Conservation (phyloP, 2,888 invertebrate species). For the Cynaeus angustus region DNA sequence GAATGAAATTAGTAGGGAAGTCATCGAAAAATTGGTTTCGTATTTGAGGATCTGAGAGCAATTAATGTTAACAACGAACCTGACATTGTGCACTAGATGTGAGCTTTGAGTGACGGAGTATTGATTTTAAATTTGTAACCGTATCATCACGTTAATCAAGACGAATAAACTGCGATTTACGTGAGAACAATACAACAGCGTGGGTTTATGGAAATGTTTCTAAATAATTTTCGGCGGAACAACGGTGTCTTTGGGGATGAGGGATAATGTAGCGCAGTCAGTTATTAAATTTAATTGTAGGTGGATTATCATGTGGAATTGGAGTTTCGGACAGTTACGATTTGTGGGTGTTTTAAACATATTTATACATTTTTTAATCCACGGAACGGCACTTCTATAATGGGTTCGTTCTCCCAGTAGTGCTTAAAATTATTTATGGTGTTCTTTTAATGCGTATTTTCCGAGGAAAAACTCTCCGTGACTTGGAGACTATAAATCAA, state of each 20-base stretch:
- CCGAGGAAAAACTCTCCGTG: slow-evolving; percentile 36
- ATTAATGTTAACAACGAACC: neutral
- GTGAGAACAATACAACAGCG: slow-evolving; percentile 25
- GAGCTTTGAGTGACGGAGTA: slow-evolving; percentile 18
- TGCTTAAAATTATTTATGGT: slow-evolving; percentile 48
- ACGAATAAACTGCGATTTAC: slow-evolving; percentile 14
- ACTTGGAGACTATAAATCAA: slow-evolving; percentile 38
- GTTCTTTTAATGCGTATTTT: slow-evolving; percentile 48
- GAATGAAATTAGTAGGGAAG: too few relatives aligned
- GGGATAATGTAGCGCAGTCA: slow-evolving; percentile 20
- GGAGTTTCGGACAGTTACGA: slow-evolving; percentile 38
- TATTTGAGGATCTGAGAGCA: too few relatives aligned
- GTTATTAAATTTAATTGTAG: slow-evolving; percentile 41
- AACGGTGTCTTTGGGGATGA: slow-evolving; percentile 35
- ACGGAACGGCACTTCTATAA: slow-evolving; percentile 41
- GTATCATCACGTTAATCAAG: slow-evolving; percentile 25
- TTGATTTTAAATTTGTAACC: slow-evolving; percentile 24
- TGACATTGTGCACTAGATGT: slow-evolving; percentile 8
- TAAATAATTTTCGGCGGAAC: slow-evolving; percentile 32
- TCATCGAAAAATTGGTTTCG: neutral
- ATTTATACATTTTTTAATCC: slow-evolving; percentile 47
- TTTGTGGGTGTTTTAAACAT: slow-evolving; percentile 42
- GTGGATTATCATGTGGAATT: slow-evolving; percentile 36
- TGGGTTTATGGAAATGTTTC: slow-evolving; percentile 28
- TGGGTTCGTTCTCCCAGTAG: slow-evolving; percentile 33